Evolutionary conservation across 2,113 vertebrate species (phyloP).

Genomic region (Tyrannus savana): DNA sequence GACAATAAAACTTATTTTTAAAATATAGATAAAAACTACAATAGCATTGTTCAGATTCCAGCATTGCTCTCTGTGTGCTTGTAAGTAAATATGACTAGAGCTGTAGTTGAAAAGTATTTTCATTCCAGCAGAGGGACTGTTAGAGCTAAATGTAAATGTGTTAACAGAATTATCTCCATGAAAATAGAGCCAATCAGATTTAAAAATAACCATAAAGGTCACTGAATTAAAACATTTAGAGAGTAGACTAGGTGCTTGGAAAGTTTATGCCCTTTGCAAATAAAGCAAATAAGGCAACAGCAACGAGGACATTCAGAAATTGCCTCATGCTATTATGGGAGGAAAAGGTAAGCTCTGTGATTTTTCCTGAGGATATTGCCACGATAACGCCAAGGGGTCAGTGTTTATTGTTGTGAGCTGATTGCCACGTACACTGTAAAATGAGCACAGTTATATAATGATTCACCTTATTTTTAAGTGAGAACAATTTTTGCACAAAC

Average conservation of each 20-base stretch:
- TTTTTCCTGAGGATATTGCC: neutral
- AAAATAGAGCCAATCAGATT: neutral
- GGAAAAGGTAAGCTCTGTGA: neutral
- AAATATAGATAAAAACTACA: neutral
- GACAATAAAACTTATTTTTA: neutral
- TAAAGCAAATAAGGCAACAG: neutral
- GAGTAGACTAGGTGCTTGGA: neutral
- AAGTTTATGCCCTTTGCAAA: neutral
- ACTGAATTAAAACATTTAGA: neutral
- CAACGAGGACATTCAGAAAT: neutral
- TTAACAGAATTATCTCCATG: slow-evolving; percentile 6
- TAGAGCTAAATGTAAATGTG: neutral
- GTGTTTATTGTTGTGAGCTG: neutral
- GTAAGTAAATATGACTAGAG: neutral
- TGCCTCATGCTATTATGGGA: neutral
- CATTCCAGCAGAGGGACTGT: neutral
- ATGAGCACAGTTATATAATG: neutral
- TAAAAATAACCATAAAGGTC: slow-evolving; percentile 8
- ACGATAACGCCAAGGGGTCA: neutral
- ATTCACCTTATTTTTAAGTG: neutral
- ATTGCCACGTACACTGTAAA: neutral
- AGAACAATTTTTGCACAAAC: neutral
- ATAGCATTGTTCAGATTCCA: neutral
- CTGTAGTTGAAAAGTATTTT: neutral
- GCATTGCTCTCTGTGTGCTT: neutral